Evolutionary conservation across 2,888 invertebrate species (phyloP), one percentile per base, ranked within the genome.

Genomic region (Carterocephalus palaemon): DNA sequence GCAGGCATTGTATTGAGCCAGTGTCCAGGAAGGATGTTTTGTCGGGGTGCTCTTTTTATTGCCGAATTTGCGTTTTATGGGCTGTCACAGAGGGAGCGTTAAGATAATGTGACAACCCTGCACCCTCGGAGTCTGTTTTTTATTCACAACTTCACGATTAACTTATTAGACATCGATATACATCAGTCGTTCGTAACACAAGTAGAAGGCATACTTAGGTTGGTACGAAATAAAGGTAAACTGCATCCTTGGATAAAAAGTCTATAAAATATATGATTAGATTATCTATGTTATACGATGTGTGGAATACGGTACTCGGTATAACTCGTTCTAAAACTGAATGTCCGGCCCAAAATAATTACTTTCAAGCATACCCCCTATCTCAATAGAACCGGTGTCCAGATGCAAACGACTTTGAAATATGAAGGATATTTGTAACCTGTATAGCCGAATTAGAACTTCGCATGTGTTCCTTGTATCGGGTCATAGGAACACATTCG

Each of bases 331-430:
- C n/a, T n/a, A n/a, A n/a, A n/a, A 45, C 9, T 36, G 29, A 9
- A n/a, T 20, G 39, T 43, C 45, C 38, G 29, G 23, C 64, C 62
- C 63, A 60, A 58, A 59, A 67, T 70, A 76, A 81, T 82, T 80
- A 80, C 70, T 77, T 65, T 64, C 64, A 59, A 60, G 69, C 60
- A 60, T 59, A 55, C 50, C 59, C 75, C 79, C 68, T 64, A 65
- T 75, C 79, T 75, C 71, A 70, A 72, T 78, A 71, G 73, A n/a
- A n/a, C 75, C 83, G 57, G 59, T 78, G 84, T 81, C 83, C 88
- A 84, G 85, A 86, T 87, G 88, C 75, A 72, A 70, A 70, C 63
- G 87, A 87, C 87, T 87, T 82, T 87, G 87, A 88, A 80, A 83
- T 86, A 88, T 87, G 75, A 76, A 64, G 61, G 75, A 75, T 81